phyloP scores from a whole-genome alignment of 92 coral and sea anemone species.

The Zoanthus sociatus region DNA sequence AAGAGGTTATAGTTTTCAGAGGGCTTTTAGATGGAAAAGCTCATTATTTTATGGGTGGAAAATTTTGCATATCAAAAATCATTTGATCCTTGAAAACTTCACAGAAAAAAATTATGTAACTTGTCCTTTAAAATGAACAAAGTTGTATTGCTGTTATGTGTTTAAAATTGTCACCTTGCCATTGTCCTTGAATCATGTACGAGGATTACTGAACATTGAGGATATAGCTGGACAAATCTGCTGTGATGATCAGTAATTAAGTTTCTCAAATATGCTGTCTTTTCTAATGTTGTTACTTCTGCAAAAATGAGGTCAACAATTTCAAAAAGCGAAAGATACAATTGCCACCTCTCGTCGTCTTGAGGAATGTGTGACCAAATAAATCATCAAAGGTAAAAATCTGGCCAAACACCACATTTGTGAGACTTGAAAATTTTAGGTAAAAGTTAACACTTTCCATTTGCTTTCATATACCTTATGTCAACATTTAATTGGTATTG shows the following conservation, averaged over 20 bases:
- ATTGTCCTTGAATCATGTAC: conserved; percentile 49
- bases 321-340: conserved; percentile 50
- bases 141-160: not conserved
- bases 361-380: conserved; percentile 47
- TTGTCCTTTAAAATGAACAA: not conserved
- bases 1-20: no score
- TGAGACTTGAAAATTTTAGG: conserved; percentile 29
- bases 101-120: not conserved
- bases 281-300: conserved; percentile 29
- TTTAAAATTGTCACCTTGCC: conserved; percentile 12
- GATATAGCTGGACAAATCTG: conserved; percentile 45
- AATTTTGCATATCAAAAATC: no score
- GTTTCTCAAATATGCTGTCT: conserved; percentile 23
- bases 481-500: no score
- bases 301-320: conserved; percentile 59
- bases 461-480: no score
- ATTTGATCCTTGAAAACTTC: no score
- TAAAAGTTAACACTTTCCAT: no score
- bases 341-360: conserved; percentile 62
- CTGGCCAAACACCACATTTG: conserved; percentile 64
- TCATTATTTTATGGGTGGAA: no score
- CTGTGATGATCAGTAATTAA: conserved; percentile 33
- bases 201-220: conserved; percentile 51
- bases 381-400: conserved; percentile 54
- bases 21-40: no score